Evolutionary conservation across 1,140 invertebrate genomes (phyloP), one percentile per base, ranked within the genome.

Genomic region (Nephotettix cincticeps): DNA sequence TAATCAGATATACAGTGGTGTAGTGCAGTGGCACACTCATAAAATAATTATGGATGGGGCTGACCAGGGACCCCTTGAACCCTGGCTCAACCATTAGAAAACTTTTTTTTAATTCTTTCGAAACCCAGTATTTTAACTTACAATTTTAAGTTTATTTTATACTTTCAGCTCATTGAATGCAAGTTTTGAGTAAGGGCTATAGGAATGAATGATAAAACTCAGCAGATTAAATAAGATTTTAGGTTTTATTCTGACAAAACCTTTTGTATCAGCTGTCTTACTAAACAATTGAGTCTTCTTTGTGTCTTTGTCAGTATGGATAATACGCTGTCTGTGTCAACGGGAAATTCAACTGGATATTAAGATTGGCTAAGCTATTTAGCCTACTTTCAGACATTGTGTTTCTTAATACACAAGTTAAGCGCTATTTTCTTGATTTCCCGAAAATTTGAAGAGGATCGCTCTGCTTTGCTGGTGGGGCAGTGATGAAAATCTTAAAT

Each of bases 401-500:
- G n/a, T n/a, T n/a, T n/a, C n/a, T n/a, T n/a, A n/a, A n/a, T n/a
- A n/a, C n/a, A n/a, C n/a, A n/a, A n/a, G n/a, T n/a, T n/a, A n/a
- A n/a, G n/a, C n/a, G n/a, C n/a, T n/a, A n/a, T n/a, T n/a, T n/a
- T n/a, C n/a, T n/a, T n/a, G n/a, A n/a, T n/a, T n/a, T n/a, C n/a
- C n/a, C 36, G 36, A 40, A 63, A 25, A 63, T n/a, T 63, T n/a
- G 58, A 63, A 9, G 21, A 63, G 58, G 58, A 63, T 1, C 58
- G 25, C 58, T 63, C 21, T 63, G 58, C 58, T 63, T 1, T 21
- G 58, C 58, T 63, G 58, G 3, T 63, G 58, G 58, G n/a, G 27
- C 27, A 63, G 58, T 63, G 25, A 63, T 63, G 58, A 63, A 63
- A 63, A 63, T 63, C 58, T 63, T 63, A 23, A 63, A 25, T 63